Conservation (phyloP, 2,797 vertebrate genomes). For the Dicrostonyx torquatus region DNA sequence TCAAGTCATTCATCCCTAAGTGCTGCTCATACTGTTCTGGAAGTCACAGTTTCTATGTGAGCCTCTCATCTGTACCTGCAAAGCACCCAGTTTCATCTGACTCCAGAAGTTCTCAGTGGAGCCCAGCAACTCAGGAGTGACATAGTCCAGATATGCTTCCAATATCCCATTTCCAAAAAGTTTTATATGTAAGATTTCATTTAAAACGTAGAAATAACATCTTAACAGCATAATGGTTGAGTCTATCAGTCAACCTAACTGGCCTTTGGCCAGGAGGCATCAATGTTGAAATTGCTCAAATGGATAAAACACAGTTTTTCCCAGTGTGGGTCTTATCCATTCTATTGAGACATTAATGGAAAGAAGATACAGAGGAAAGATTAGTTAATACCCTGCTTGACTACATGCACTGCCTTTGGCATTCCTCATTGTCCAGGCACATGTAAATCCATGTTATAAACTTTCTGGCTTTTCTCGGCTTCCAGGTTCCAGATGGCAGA, state of each 20-base stretch:
- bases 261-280: no score
- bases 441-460: not conserved
- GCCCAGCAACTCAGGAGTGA: not conserved
- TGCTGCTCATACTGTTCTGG: conserved; percentile 34
- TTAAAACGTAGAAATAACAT: conserved; percentile 14
- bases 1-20: conserved; percentile 43
- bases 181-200: not conserved
- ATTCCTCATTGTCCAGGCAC: not conserved
- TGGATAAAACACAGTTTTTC: not conserved
- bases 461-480: not conserved
- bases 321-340: not conserved
- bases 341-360: not conserved
- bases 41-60: conserved; percentile 46
- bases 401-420: not conserved
- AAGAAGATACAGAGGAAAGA: not conserved
- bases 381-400: not conserved
- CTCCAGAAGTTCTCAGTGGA: conserved; percentile 23
- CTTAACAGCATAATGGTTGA: not conserved
- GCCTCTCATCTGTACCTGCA: conserved; percentile 7
- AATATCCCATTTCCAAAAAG: not conserved
- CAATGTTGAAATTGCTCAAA: not conserved
- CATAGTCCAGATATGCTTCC: not conserved
- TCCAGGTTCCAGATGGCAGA: not conserved
- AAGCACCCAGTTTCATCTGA: conserved; percentile 16
- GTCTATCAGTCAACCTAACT: not conserved